These are phyloP conservation scores for Otolemur crassicaudatus DNA, from an alignment of 2,797 vertebrate species.

Conservation along the genomic window DNA sequence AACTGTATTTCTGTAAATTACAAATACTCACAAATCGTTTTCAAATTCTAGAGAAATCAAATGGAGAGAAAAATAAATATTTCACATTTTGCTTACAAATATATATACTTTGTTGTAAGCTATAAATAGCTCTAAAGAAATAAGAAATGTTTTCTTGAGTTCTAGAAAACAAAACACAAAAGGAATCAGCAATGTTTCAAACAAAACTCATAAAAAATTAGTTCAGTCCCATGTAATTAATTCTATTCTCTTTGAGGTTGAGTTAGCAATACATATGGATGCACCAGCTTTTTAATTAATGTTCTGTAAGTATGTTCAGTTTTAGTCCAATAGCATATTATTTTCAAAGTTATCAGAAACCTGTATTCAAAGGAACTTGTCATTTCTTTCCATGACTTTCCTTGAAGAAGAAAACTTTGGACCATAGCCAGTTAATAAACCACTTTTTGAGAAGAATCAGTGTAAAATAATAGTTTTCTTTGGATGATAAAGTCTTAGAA, in stretches of 20 bases:
- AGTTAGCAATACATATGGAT: neutral
- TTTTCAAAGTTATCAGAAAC: neutral
- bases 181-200: neutral
- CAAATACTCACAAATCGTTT: neutral
- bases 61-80: neutral
- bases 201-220: neutral
- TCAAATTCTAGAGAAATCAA: neutral
- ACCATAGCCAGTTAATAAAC: neutral
- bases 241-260: neutral
- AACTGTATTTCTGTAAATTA: neutral
- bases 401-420: neutral
- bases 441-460: neutral
- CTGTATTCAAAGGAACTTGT: neutral
- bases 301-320: neutral
- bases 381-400: neutral
- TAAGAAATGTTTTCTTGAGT: neutral
- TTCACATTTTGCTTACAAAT: neutral
- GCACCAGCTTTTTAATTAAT: neutral
- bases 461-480: neutral
- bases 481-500: neutral
- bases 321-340: neutral
- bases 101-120: neutral
- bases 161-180: neutral
- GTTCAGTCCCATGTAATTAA: neutral
- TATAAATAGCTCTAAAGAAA: neutral